Percentiles rank a stretch among this genome's conserved stretches.
Evolutionary conservation across 2,113 vertebrate species (phyloP).

Genomic region (Pao palembangensis): DNA sequence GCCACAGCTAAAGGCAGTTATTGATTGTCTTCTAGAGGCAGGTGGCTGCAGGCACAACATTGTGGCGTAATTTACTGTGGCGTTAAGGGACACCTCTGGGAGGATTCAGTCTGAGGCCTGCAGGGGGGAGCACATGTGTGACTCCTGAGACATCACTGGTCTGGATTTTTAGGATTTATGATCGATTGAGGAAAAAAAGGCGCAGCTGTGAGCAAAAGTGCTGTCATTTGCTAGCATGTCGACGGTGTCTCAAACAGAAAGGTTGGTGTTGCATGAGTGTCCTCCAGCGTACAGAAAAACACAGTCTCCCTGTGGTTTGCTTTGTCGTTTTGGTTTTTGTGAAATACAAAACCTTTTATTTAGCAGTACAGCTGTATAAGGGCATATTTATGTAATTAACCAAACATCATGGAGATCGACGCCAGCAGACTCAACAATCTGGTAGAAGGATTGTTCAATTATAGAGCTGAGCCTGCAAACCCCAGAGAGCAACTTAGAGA

Average conservation of each 20-base stretch:
- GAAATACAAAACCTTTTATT: too few relatives aligned
- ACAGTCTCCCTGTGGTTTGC: too few relatives aligned
- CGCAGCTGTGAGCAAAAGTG: conserved; percentile 11
- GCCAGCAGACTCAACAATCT: conserved; percentile 42
- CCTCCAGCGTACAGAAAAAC: too few relatives aligned
- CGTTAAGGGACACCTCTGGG: conserved; percentile 13
- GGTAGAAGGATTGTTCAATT: conserved; percentile 36
- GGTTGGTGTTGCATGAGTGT: too few relatives aligned
- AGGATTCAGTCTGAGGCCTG: conserved; percentile 27
- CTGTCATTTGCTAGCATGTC: neutral
- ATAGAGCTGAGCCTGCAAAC: conserved; percentile 40
- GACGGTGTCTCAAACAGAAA: neutral
- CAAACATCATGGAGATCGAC: conserved; percentile 12
- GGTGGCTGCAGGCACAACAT: neutral
- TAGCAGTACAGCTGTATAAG: too few relatives aligned
- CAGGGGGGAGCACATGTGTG: conserved; percentile 5
- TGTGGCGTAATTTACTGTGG: conserved; percentile 17
- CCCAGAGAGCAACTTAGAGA: conserved; percentile 43
- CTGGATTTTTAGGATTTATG: conserved; percentile 9
- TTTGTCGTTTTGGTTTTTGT: too few relatives aligned
- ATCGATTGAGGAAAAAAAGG: conserved; percentile 16
- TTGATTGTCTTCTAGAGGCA: conserved; percentile 20
- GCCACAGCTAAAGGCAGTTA: conserved; percentile 21
- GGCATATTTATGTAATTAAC: too few relatives aligned
- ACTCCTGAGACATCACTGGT: conserved; percentile 14